These are phyloP conservation scores for Phaethon lepturus DNA, from an alignment of 2,113 vertebrate species.

Conservation along the genomic window DNA sequence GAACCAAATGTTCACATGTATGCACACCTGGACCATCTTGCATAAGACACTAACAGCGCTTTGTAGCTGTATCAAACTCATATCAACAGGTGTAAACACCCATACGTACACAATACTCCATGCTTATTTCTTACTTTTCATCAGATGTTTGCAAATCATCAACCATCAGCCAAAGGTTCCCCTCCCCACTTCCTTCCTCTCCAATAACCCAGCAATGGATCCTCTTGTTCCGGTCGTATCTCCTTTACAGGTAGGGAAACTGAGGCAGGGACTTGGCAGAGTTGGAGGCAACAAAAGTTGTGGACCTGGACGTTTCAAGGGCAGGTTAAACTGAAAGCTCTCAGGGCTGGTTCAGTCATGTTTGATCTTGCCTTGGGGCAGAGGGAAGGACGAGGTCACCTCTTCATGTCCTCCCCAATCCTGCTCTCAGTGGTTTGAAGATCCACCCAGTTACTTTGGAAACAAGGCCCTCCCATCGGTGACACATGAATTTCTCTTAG, in stretches of 20 bases:
- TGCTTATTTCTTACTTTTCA: not conserved
- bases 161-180: not conserved
- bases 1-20: not conserved
- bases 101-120: not conserved
- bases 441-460: constrained; percentile 12
- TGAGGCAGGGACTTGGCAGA: not conserved
- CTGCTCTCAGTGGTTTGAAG: not conserved
- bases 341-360: not conserved
- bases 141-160: not conserved
- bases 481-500: not conserved
- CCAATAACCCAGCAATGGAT: not conserved
- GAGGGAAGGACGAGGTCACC: not conserved
- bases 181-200: not conserved
- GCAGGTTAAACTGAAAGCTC: not conserved
- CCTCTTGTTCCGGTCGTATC: not conserved
- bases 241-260: not conserved
- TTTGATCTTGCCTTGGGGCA: not conserved
- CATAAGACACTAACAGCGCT: not conserved
- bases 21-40: not conserved
- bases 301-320: not conserved
- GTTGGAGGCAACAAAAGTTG: not conserved
- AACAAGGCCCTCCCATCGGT: not conserved
- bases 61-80: not conserved
- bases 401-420: not conserved
- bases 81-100: not conserved